Evolutionary conservation across 2,888 invertebrate genomes (phyloP).

Genomic region (Andrena praecox): DNA sequence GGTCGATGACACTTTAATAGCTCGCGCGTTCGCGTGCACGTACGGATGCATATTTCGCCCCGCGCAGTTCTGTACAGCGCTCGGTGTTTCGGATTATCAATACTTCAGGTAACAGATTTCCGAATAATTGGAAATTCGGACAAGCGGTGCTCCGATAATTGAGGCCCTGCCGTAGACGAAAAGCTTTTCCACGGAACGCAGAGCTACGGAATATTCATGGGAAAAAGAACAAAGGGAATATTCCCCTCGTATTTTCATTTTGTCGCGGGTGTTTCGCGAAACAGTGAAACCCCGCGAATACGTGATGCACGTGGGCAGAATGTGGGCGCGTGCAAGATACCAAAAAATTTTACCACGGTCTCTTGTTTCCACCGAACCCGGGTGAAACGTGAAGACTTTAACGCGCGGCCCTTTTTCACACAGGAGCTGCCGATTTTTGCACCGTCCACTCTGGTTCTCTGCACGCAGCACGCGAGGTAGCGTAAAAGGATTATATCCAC

Average conservation of each 20-base stretch:
- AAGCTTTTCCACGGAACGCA: background rate
- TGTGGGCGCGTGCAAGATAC: background rate
- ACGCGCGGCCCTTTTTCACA: background rate
- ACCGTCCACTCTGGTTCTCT: background rate
- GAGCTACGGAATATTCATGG: background rate
- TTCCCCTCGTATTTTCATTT: background rate
- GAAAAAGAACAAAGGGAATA: background rate
- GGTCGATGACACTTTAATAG: conserved; percentile 33
- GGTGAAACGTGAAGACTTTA: background rate
- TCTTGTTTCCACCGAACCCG: background rate
- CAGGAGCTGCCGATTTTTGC: background rate
- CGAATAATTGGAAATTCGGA: conserved; percentile 20
- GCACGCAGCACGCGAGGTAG: background rate
- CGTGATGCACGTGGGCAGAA: background rate
- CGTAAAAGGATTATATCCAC: background rate
- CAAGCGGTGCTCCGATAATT: conserved; percentile 29
- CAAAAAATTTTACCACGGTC: background rate
- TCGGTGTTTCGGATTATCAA: conserved; percentile 40
- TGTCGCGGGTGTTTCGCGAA: background rate
- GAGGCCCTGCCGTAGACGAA: conserved; percentile 8
- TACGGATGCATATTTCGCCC: conserved; percentile 7
- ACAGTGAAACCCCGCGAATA: background rate
- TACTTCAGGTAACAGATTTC: conserved; percentile 40
- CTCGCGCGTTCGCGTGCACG: background rate
- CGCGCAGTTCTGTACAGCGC: background rate